A percentile compares a stretch with the other conserved stretches of the same genome.
Evolutionary conservation across 2,113 vertebrate genomes (phyloP).

Genomic region (Silurus glanis): DNA sequence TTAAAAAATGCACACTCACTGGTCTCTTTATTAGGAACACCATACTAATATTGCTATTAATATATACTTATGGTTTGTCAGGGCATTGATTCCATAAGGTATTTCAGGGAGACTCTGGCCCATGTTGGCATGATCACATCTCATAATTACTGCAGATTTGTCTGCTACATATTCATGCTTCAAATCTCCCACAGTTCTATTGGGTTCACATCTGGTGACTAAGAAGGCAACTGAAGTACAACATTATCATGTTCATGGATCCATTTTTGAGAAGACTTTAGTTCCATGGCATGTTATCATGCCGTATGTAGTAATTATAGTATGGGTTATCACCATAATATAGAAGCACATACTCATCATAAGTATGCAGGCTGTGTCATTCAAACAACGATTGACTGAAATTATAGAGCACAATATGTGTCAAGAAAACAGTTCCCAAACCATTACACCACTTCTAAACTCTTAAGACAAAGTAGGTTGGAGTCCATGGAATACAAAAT

Average conservation of each 20-base stretch:
- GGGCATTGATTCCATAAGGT: not conserved
- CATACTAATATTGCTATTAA: not conserved
- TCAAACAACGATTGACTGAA: not conserved
- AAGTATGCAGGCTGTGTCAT: not conserved
- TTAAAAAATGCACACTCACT: not conserved
- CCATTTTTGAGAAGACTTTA: not conserved
- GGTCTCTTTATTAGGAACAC: not conserved
- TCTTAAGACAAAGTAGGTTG: not conserved
- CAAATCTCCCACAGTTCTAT: not conserved
- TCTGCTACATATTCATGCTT: not conserved
- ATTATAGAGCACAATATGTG: not conserved
- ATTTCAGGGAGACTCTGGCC: not conserved
- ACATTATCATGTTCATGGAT: not conserved
- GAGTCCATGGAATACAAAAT: not conserved
- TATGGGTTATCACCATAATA: not conserved
- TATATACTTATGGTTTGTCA: not conserved
- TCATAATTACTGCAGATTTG: not conserved
- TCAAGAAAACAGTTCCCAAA: not conserved
- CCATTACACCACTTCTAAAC: not conserved
- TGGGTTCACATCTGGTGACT: not conserved
- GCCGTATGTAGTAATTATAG: not conserved
- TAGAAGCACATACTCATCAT: not conserved
- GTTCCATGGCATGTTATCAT: not conserved
- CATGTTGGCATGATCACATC: not conserved
- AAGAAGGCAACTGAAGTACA: not conserved